Evolutionary conservation across 1,140 invertebrate species (phyloP), one percentile per base, ranked within the genome.

Genomic region (Ylistrum balloti): DNA sequence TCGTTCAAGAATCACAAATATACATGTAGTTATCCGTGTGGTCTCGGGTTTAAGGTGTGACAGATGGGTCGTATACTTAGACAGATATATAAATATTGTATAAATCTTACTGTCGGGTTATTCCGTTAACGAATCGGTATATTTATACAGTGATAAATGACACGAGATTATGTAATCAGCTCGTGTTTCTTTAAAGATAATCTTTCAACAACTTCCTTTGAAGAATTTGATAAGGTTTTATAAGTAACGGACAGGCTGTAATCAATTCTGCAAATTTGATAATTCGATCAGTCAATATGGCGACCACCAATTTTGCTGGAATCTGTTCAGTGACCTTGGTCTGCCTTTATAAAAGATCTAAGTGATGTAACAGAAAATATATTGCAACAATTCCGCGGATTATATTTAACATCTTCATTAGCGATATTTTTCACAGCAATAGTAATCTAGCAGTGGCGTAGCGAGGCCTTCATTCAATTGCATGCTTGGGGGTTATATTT

Each of bases 111-210:
- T 17, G 41, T 74, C 56, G 56, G n/a, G 11, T 7, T 74, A 11
- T 28, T 5, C 22, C n/a, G n/a, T 28, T 74, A 74, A n/a, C 0
- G 22, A 74, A 1, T n/a, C 56, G 22, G 5, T 74, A 74, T 74
- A 9, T 74, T 74, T 74, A 74, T 22, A 74, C 56, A 28, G 22
- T n/a, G 56, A 74, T 74, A 74, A 74, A 74, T 74, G 56, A 74
- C 56, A 74, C 1, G n/a, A 74, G 56, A 74, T 74, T 74, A 28
- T 74, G 56, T 74, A 74, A 74, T 74, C 56, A 28, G 5, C 56
- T 74, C 56, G 20, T 74, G 56, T 28, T 74, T 74, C 56, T 74
- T 74, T 74, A 74, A 74, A 74, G n/a, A 74, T 74, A 28, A 74
- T 74, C 56, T 11, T 22, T 74, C 56, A 74, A n/a, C n/a, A 28